Evolutionary conservation across 2,888 invertebrate genomes (phyloP), one percentile per base, ranked within the genome.

Genomic region (Trichopria drosophilae): DNA sequence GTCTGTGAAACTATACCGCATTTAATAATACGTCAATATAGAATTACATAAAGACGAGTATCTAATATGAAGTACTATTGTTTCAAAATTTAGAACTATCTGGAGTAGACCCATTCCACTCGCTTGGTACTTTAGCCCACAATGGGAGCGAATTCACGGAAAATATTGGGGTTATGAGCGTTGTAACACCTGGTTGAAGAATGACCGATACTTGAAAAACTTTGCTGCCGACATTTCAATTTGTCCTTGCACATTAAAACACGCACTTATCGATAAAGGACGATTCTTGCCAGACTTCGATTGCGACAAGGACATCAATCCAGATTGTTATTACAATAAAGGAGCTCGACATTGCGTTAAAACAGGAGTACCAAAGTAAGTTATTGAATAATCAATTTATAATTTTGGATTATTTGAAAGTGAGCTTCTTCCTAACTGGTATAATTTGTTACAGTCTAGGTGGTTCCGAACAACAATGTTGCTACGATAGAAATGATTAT

Each of bases 401-500:
- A 19, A 20, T n/a, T 34, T 2, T n/a, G 2, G 2, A 34, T n/a
- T 13, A n/a, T 34, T 10, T 13, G 12, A 32, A 32, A 32, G 7
- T 32, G 12, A 32, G 7, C 7, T 12, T 32, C 12, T 9, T 13
- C 6, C 12, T 32, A 7, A 10, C 16, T 22, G 1, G 1, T 15
- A 22, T 31, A 1, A 24, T 20, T 12, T 15, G 40, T 53, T 72
- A 36, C 65, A 93, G 93, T 54, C 75, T 86, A 50, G 90, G 93
- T 75, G 94, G 94, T 20, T 87, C 92, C 1, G 97, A 96, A 44
- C 97, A 97, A 70, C 95, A 97, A 70, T 99, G 98, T 67, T 99
- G 98, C 72, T 99, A 98, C 72, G 95, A 96, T 73, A 90, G 90
- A 68, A 88, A 91, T 63, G 87, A 88, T 2, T 91, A 85, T 76